Evolutionary conservation across 2,797 vertebrate genomes (phyloP), one percentile per base, ranked within the genome.

Genomic region (Loris lydekkerianus): DNA sequence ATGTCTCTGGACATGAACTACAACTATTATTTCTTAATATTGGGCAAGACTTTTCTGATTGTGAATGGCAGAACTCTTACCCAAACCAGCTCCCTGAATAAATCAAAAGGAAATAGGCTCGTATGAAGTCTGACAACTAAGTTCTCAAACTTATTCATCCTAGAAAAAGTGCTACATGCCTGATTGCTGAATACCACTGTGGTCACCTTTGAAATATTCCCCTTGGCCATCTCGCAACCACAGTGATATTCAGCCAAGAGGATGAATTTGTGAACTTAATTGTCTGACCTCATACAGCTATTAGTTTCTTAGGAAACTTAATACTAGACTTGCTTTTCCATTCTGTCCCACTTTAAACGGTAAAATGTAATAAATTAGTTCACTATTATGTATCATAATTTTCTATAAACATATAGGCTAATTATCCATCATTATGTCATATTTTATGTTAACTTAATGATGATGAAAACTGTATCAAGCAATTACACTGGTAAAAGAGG

Each of bases 321-420:
- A 77, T 78, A 60, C 17, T 86, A 8, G n/a, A 63, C 17, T 13
- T 25, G 67, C n/a, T 86, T 77, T 58, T 46, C 43, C 60, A 63
- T 56, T 92, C 40, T 88, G 34, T 73, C 4, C 17, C 5, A 40
- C 18, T 86, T 91, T 83, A 90, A 81, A 27, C 15, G 21, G 17
- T n/a, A 86, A 89, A 56, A 88, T 85, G 27, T 67, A 1, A 13
- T 72, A 86, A 75, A 13, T 69, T 43, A 46, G 10, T 80, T 82
- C 20, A 61, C 10, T 94, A n/a, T 77, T 84, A 60, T 69, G 72
- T 85, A 56, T n/a, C 34, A 63, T 70, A 85, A 46, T 60, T 95
- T 82, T 81, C 53, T 72, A n/a, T 43, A 95, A 83, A 43, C 17
- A 60, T 65, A 25, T 43, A 31, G 9, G 65, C 37, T 67, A 34